A percentile compares a stretch with the other conserved stretches of the same genome.
These are phyloP conservation scores for Myripristis murdjan DNA, from an alignment of 2,797 vertebrate species.

Conservation along the genomic window DNA sequence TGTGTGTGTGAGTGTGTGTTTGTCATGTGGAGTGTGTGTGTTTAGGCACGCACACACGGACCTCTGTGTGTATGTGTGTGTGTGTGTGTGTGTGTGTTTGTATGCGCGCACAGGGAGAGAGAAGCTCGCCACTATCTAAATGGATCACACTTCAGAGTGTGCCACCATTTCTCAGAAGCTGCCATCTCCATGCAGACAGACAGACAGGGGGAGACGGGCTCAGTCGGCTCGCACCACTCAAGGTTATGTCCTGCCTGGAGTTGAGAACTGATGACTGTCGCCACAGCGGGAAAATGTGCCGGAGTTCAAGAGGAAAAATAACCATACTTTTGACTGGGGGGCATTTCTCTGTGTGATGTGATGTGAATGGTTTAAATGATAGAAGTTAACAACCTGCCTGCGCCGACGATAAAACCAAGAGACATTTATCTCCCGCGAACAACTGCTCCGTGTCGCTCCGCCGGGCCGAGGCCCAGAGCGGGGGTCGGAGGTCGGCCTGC, in stretches of 20 bases:
- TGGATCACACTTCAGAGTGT: conserved; percentile 86
- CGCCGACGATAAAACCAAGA: conserved; percentile 52
- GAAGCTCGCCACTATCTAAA: conserved; percentile 83
- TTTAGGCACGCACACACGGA: too few species aligned
- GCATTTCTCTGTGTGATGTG: conserved; percentile 49
- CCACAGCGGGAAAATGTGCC: conserved; percentile 47
- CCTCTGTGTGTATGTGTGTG: conserved; percentile 30
- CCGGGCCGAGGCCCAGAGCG: conserved; percentile 17
- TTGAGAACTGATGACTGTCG: conserved; percentile 75
- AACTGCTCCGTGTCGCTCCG: conserved; percentile 60
- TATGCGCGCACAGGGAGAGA: conserved; percentile 42
- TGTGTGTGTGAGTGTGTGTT: conserved; percentile 33
- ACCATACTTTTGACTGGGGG: conserved; percentile 36
- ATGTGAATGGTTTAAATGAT: conserved; percentile 65
- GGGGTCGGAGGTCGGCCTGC: conserved; percentile 66
- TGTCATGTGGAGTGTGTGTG: conserved; percentile 42
- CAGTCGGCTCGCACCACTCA: conserved; percentile 64
- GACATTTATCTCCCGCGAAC: conserved; percentile 55
- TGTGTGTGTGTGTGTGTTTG: too few species aligned
- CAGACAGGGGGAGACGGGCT: conserved; percentile 33
- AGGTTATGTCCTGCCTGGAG: conserved; percentile 79
- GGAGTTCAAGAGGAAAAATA: conserved; percentile 60
- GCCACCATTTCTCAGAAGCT: conserved; percentile 82
- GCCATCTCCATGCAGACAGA: conserved; percentile 70
- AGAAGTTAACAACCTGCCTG: conserved; percentile 61